Evolutionary conservation across 1,140 invertebrate species (phyloP), one percentile per base, ranked within the genome.

Genomic region (Anoplophora glabripennis): DNA sequence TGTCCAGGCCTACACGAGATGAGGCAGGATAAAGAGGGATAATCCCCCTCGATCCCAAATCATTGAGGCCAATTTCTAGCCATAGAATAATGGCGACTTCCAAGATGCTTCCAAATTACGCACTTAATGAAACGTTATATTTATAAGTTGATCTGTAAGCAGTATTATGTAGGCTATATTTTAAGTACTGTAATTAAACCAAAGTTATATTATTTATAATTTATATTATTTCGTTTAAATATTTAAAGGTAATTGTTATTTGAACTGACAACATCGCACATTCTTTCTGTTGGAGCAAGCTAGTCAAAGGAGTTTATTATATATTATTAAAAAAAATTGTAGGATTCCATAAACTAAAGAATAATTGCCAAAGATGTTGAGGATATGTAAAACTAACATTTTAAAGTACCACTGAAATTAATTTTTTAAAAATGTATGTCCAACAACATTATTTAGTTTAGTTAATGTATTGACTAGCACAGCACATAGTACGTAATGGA

Each of bases 401-500:
- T 45, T 51, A 28, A 35, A 12, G 35, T 36, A 3, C 4, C 2
- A 46, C 35, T 35, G 44, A 18, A n/a, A 35, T 8, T 4, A 2
- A 33, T 49, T 57, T 36, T n/a, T 17, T 38, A 1, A 15, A n/a
- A 3, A 11, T 8, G 2, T 28, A 2, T 11, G 28, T n/a, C 35
- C 21, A n/a, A n/a, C n/a, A n/a, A 52, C 10, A 41, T 12, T 60
- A 18, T 54, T 10, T 48, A 59, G 36, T 44, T 38, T 61, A n/a
- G n/a, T 42, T 42, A 14, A 15, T 8, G 18, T 56, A 52, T 66
- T 71, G 67, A 69, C 65, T 45, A 18, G 55, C 55, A 58, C 49
- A 54, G 35, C 15, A 65, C 61, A 65, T 53, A 61, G 71, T 72
- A 74, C 71, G 72, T 66, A 74, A 71, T 72, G 70, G 69, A 72